Percentiles rank a stretch among this genome's conserved stretches.
Evolutionary conservation across 2,797 vertebrate species (phyloP).

Genomic region (Benthosema pterotum): DNA sequence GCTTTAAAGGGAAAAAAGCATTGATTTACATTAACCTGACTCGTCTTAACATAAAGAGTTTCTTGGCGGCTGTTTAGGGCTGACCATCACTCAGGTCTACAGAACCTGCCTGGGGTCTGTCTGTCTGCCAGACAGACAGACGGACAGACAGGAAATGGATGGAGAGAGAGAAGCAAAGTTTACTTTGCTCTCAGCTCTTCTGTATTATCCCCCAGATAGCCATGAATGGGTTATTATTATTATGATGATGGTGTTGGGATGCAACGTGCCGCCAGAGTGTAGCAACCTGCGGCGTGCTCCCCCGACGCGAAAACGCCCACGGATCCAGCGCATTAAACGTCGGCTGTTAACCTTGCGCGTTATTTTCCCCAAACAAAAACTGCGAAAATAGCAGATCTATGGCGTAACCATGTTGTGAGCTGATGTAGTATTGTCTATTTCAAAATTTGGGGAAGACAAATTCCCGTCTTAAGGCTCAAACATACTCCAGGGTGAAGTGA

Average conservation of each 20-base stretch:
- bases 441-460: no score
- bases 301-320: constrained; percentile 25
- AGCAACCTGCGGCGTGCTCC: constrained; percentile 50
- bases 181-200: constrained; percentile 74
- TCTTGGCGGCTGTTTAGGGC: constrained; percentile 62
- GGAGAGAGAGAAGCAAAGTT: constrained; percentile 58
- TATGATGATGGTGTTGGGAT: constrained; percentile 47
- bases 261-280: constrained; percentile 62
- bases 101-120: constrained; percentile 62
- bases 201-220: constrained; percentile 58
- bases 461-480: no score
- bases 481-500: no score
- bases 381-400: no score
- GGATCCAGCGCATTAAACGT: constrained; percentile 57
- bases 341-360: constrained; percentile 49
- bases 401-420: no score
- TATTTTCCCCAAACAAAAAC: no score
- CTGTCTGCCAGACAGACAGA: no score
- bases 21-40: constrained; percentile 78
- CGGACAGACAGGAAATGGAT: constrained; percentile 74
- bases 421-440: no score
- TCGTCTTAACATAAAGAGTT: constrained; percentile 55
- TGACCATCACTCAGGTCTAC: constrained; percentile 64
- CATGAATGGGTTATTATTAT: constrained; percentile 67
- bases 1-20: constrained; percentile 79